phyloP scores from a whole-genome alignment of 2,113 vertebrate genomes.

The Carassius gibelio region DNA sequence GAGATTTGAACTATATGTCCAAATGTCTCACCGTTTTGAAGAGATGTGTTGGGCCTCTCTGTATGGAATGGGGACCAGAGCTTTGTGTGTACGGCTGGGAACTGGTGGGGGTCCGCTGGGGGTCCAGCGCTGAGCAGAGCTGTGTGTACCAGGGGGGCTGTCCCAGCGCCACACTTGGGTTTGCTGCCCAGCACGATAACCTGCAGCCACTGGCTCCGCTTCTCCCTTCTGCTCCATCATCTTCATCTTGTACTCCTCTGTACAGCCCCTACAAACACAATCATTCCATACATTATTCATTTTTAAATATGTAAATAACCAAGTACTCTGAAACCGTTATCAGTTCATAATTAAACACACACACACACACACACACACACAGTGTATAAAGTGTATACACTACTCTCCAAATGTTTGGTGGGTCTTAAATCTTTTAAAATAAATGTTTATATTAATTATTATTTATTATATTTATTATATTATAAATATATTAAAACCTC shows the following conservation, averaged over 20 bases:
- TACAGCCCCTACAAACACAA: conserved; percentile 82
- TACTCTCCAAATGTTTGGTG: background rate
- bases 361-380: too few species aligned
- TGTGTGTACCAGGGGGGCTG: conserved; percentile 77
- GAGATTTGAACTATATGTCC: background rate
- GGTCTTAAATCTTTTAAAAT: too few species aligned
- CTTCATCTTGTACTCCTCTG: conserved; percentile 85
- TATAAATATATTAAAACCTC: too few species aligned
- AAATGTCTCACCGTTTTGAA: conserved; percentile 80
- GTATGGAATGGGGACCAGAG: conserved; percentile 76
- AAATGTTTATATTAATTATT: too few species aligned
- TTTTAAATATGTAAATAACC: background rate
- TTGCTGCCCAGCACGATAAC: conserved; percentile 80
- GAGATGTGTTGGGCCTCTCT: conserved; percentile 82
- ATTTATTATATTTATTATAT: too few species aligned
- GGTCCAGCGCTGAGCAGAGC: conserved; percentile 78
- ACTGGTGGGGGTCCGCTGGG: conserved; percentile 67
- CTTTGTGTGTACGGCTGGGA: conserved; percentile 77
- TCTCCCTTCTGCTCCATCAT: conserved; percentile 81
- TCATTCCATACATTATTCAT: conserved; percentile 54
- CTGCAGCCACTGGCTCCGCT: conserved; percentile 73
- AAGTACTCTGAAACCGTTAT: background rate
- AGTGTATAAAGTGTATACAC: background rate
- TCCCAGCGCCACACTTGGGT: conserved; percentile 85
- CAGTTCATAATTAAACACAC: background rate